Evolutionary conservation across 2,888 invertebrate species (phyloP).

Genomic region (Xanthia icteritia): DNA sequence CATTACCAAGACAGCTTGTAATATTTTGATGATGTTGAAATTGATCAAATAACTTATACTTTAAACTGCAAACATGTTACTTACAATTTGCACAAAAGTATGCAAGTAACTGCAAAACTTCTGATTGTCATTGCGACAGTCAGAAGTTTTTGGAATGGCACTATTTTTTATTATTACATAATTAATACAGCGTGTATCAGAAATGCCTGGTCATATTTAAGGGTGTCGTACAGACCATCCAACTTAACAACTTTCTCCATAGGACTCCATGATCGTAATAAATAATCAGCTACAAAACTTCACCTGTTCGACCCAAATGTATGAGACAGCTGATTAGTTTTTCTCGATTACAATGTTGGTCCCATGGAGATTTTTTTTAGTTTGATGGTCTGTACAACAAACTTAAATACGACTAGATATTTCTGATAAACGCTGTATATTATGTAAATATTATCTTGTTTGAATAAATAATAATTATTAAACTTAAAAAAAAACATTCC

Average conservation of each 20-base stretch:
- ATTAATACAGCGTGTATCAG: neutral
- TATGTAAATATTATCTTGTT: neutral
- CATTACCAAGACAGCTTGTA: slow-evolving; percentile 3
- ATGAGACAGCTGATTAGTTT: too few relatives aligned
- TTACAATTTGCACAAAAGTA: neutral
- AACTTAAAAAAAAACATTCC: neutral
- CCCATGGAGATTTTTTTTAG: neutral
- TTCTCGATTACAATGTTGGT: too few relatives aligned
- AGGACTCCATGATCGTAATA: neutral
- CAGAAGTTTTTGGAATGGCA: neutral
- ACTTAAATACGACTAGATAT: too few relatives aligned
- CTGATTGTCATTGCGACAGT: neutral
- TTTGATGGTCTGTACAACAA: neutral
- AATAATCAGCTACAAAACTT: neutral
- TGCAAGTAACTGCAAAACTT: neutral
- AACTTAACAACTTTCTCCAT: neutral
- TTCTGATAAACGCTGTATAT: neutral
- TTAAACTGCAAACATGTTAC: neutral
- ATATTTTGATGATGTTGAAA: neutral
- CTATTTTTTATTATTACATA: neutral
- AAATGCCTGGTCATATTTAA: neutral
- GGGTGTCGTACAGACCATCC: neutral
- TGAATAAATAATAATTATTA: neutral
- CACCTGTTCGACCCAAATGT: neutral
- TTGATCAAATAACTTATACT: neutral